Base-by-base conservation (phyloP, 2,888 invertebrate genomes). In the Cryptocephalus moraei region DNA sequence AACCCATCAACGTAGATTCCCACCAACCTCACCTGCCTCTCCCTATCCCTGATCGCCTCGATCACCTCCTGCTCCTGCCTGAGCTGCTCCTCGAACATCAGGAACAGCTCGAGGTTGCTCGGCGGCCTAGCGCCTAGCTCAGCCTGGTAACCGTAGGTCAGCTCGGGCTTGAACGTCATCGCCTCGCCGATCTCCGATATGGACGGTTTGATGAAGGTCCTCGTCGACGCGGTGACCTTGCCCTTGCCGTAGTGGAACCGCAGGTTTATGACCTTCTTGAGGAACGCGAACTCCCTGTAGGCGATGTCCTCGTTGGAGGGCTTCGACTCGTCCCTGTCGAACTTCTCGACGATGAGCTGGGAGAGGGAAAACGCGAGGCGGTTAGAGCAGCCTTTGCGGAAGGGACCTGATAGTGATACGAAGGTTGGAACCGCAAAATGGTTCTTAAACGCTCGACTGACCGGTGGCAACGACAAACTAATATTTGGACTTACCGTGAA, bases 111-210 rank as follows among this genome's bases (percentile, higher is more conserved):
- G 2, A 84, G 65, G n/a, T 78, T 73, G 10, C 81, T 78, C 0
- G 80, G 78, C 0, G 72, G 73, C 32, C 72, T 73, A 0, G 76
- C 78, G 9, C 73, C 70, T 0, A 81, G 76, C 56, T 85, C 80
- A 0, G 85, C 85, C 59, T 80, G 78, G 59, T 85, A 87, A 33
- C 80, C 79, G 13, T 75, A 73, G 0, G 81, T 82, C 51, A 81
- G 74, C 4, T 78, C 75, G 1, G 81, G 79, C 62, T 80, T 75
- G 54, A 80, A 85, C 36, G 74, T 64, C 9, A 85, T 72, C 55
- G 78, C 77, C 6, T 83, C 80, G 0, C 83, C 85, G 57, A 83
- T 80, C 59, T 88, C 85, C 1, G 82, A 78, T 45, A 80, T 67
- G 6, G 81, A 78, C 0, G 88, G 86, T 59, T 86, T 87, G 2